Base-by-base conservation (phyloP, 2,113 vertebrate species). In the Clarias gariepinus region DNA sequence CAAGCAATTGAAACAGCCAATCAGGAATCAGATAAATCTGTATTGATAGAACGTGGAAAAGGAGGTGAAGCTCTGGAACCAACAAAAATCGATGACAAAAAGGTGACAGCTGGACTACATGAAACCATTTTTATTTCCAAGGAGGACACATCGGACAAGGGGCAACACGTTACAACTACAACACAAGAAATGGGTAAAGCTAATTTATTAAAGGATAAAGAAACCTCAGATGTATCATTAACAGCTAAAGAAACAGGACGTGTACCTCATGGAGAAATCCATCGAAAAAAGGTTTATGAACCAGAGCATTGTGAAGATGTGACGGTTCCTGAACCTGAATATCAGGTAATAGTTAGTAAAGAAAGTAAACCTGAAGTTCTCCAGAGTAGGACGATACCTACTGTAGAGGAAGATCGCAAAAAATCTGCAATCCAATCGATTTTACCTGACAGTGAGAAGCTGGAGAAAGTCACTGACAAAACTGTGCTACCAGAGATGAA, bases 221-320 rank as follows among this genome's bases (percentile, higher is more conserved):
- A 58, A 81, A 86, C 25, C 71, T 36, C 66, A 64, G 85, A 73
- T 15, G 8, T n/a, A 78, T 73, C 66, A n/a, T n/a, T n/a, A 47
- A 66, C 82, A 89, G 61, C n/a, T 21, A 76, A 88, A 86, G 76
- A 89, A 86, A 63, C 82, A 33, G 86, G 86, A 84, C 68, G 12
- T 47, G 23, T 33, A 60, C n/a, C 1, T 81, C 71, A 88, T 36
- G 83, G 89, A 55, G 74, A 71, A 47, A 6, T 77, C 55, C 47
- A 13, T 73, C 57, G n/a, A 69, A 69, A 84, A 71, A 64, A 74
- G 55, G 13, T 66, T 19, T 60, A 55, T 60, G 23, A 80, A 86
- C 21, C 58, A 61, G 60, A 61, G 41, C 77, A 84, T 61, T 68
- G 16, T 33, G 47, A 64, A 82, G 61, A 53, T 68, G 25, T 47